phyloP scores from a whole-genome alignment of 2,113 vertebrate species.

The Cephalopterus ornatus region DNA sequence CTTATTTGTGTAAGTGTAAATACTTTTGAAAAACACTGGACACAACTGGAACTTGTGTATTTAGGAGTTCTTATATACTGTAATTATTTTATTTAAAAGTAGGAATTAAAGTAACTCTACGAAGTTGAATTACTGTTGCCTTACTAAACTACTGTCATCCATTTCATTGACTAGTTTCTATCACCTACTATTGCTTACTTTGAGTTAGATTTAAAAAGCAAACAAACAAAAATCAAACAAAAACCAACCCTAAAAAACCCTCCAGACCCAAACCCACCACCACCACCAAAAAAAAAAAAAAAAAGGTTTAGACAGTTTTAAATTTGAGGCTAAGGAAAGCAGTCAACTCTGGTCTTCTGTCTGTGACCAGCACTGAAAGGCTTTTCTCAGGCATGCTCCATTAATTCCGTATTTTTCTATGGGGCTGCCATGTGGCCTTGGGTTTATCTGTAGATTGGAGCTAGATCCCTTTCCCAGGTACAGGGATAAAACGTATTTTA shows the following conservation, averaged over 20 bases:
- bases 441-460: neutral
- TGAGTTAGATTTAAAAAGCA: neutral
- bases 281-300: neutral
- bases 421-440: neutral
- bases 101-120: neutral
- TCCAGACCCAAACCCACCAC: neutral
- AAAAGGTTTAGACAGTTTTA: rapidly evolving
- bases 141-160: neutral
- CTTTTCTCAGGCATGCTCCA: neutral
- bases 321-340: neutral
- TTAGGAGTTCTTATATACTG: neutral
- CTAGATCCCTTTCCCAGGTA: neutral
- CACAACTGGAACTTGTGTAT: neutral
- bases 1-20: neutral
- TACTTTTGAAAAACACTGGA: neutral
- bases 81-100: neutral
- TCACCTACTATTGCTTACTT: neutral
- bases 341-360: neutral
- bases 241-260: neutral
- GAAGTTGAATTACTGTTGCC: neutral
- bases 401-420: neutral
- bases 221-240: neutral
- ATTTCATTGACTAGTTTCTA: neutral
- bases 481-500: neutral
- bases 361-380: neutral